Evolutionary conservation across 92 coral and sea anemone genomes (phyloP), one percentile per base, ranked within the genome.

Genomic region (Porites evermanni): DNA sequence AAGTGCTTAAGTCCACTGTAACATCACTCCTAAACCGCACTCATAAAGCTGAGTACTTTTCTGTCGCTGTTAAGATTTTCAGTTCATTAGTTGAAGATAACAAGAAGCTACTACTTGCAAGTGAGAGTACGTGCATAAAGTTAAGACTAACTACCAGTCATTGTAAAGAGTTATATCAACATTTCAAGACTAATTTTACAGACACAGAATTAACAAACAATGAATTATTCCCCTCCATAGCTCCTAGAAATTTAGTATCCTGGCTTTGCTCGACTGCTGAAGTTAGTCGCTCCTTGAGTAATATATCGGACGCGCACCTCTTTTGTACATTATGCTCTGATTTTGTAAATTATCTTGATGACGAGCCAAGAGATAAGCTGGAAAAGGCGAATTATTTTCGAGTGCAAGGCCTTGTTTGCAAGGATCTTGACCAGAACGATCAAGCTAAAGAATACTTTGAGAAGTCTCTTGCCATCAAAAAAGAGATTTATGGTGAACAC

Each of bases 231-330:
- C 59, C 51, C 44, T 38, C 52, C 1, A 64, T 64, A 19, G 12
- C 82, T 0, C 72, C 72, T 38, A 60, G 12, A 29, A 24, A 51
- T 64, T 24, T 78, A 16, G 21, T 19, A 44, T 50, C 20, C 56
- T 78, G 82, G 82, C 82, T 78, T 19, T 47, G 44, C 60, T 64
- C 47, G 3, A 47, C 70, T 64, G 82, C 82, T 4, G 59, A 68
- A 8, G 72, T 78, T 2, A 64, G 63, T 50, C 12, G 60, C 21
- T 7, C 47, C 38, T 61, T 78, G 0, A 44, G 72, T 47, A 65
- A 64, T 1, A 18, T 56, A 64, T 65, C 82, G 9, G 61, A n/a
- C 10, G 82, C 82, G 12, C 20, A 18, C 51, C 44, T 78, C 12
- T 78, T 78, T 65, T 78, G 72, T 7, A 32, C 72, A 50, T 78